These are phyloP conservation scores for Manduca sexta DNA, from an alignment of 1,140 invertebrate genomes.

Conservation along the genomic window DNA sequence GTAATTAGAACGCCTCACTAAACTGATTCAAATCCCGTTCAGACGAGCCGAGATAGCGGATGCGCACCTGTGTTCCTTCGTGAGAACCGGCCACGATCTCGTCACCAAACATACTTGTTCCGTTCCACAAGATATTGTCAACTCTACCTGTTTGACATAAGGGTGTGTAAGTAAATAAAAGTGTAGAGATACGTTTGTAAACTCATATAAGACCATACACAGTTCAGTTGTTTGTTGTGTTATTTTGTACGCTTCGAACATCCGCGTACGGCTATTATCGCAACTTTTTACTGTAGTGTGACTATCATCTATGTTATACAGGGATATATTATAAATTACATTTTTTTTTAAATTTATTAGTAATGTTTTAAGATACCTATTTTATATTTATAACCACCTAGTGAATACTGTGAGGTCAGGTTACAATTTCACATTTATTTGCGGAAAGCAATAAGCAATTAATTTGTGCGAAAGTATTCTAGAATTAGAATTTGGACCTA, in stretches of 20 bases:
- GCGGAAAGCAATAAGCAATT: too few relatives aligned
- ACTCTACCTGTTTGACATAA: constrained; percentile 17
- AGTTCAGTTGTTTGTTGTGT: constrained; percentile 51
- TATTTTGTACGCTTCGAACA: constrained; percentile 66
- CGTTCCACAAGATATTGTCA: constrained; percentile 8
- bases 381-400: too few relatives aligned
- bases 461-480: too few relatives aligned
- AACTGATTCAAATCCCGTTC: constrained; percentile 45
- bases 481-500: too few relatives aligned
- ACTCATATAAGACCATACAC: constrained; percentile 45
- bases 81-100: constrained; percentile 53
- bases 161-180: background rate
- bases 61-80: constrained; percentile 59
- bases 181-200: constrained; percentile 10
- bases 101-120: constrained; percentile 19
- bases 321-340: too few relatives aligned
- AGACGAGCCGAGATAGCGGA: constrained; percentile 51
- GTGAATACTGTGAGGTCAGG: too few relatives aligned
- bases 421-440: too few relatives aligned
- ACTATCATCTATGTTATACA: constrained; percentile 16
- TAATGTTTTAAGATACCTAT: too few relatives aligned
- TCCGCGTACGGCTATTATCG: constrained; percentile 57
- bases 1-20: constrained; percentile 35
- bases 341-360: too few relatives aligned
- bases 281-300: constrained; percentile 49